phyloP scores from a whole-genome alignment of 2,888 invertebrate genomes.

The Lamproptera curius region DNA sequence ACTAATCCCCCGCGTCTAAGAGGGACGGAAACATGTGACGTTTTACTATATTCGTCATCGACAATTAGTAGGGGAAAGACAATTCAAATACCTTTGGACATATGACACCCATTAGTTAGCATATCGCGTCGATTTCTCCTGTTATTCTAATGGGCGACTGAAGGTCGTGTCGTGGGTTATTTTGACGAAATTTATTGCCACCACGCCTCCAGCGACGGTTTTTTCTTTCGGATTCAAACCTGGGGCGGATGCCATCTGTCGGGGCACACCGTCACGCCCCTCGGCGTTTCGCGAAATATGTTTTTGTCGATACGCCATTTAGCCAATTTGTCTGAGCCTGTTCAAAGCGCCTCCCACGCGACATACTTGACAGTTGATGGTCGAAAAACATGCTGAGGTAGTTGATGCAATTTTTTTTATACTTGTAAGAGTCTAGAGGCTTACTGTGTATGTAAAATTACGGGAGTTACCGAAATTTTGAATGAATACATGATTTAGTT shows the following conservation, averaged over 20 bases:
- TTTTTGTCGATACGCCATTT: slow-evolving; percentile 19
- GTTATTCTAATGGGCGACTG: slow-evolving; percentile 74
- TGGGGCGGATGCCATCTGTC: slow-evolving; percentile 73
- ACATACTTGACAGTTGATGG: background rate
- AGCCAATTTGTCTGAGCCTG: background rate
- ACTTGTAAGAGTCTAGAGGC: no score
- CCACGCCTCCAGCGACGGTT: slow-evolving; percentile 69
- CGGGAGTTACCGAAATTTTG: no score
- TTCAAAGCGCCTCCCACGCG: background rate
- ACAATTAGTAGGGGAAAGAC: slow-evolving; percentile 71
- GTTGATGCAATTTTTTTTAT: no score
- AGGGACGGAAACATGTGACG: slow-evolving; percentile 63
- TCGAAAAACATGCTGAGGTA: background rate
- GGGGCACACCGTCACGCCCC: slow-evolving; percentile 61
- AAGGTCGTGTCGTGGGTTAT: slow-evolving; percentile 73
- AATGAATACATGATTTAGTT: no score
- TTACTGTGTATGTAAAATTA: no score
- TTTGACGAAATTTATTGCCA: slow-evolving; percentile 77
- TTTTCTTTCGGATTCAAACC: slow-evolving; percentile 45
- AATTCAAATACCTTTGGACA: slow-evolving; percentile 66
- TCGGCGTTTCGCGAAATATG: slow-evolving; percentile 42
- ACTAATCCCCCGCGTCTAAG: slow-evolving; percentile 27
- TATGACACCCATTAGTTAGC: slow-evolving; percentile 76
- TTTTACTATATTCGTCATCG: slow-evolving; percentile 72
- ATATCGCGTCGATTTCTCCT: slow-evolving; percentile 76